These are phyloP conservation scores for Myotis daubentonii DNA, from an alignment of 2,797 vertebrate genomes.

Conservation along the genomic window DNA sequence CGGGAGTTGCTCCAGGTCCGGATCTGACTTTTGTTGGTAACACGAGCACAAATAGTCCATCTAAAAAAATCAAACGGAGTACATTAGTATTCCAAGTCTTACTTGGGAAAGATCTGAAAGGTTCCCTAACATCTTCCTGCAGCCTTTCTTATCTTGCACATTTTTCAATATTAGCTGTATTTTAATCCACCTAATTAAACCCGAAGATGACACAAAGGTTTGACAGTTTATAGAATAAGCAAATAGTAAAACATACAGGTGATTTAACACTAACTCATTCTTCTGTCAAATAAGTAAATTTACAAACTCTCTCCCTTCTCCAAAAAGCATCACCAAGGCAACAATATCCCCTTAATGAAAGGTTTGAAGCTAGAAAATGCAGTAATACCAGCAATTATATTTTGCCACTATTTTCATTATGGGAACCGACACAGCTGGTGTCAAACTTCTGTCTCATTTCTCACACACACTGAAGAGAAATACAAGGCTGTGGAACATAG, in stretches of 20 bases:
- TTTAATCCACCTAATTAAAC: conserved; percentile 77
- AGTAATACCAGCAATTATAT: conserved; percentile 68
- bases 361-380: conserved; percentile 69
- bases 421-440: conserved; percentile 44
- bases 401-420: conserved; percentile 69
- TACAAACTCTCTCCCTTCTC: conserved; percentile 74
- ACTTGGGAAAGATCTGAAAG: conserved; percentile 29
- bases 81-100: background rate
- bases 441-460: conserved; percentile 45
- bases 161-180: conserved; percentile 54
- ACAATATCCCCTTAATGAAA: conserved; percentile 79
- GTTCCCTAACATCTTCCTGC: background rate
- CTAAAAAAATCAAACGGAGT: conserved; percentile 82
- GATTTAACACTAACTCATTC: conserved; percentile 78
- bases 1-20: conserved; percentile 98
- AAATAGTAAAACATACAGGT: conserved; percentile 77
- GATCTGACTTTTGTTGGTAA: conserved; percentile 96
- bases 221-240: conserved; percentile 78
- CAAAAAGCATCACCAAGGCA: conserved; percentile 77
- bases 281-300: conserved; percentile 77
- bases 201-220: conserved; percentile 70
- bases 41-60: conserved; percentile 96
- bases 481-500: background rate
- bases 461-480: background rate
- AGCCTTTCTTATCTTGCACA: conserved; percentile 6